Conservation (phyloP, 2,797 vertebrate genomes). For the Cetoscarus ocellatus region DNA sequence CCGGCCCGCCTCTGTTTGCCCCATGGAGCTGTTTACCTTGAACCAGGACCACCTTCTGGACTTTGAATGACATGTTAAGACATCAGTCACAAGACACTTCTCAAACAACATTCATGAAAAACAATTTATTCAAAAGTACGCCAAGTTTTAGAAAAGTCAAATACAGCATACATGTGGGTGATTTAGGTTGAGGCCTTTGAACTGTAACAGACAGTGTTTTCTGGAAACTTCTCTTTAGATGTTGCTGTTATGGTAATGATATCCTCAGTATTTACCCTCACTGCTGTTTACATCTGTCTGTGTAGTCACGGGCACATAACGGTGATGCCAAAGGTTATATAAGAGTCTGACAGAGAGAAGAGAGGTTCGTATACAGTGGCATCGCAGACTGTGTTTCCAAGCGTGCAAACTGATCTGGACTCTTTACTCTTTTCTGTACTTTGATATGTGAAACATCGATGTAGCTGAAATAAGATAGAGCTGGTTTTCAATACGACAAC, state of each 20-base stretch:
- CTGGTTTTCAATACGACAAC: too few species aligned
- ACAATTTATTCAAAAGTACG: not conserved
- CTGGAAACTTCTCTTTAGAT: not conserved
- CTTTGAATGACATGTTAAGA: conserved; percentile 59
- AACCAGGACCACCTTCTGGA: conserved; percentile 44
- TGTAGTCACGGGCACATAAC: not conserved
- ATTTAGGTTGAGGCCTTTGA: not conserved
- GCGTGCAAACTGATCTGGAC: not conserved
- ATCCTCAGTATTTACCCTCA: conserved; percentile 27
- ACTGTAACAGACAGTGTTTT: not conserved
- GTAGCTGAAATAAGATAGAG: too few species aligned
- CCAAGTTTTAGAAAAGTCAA: not conserved
- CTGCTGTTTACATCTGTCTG: not conserved
- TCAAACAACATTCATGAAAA: not conserved
- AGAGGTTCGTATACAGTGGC: not conserved
- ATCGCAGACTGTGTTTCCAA: not conserved
- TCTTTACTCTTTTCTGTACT: too few species aligned
- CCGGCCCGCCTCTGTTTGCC: conserved; percentile 70
- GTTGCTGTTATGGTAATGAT: not conserved
- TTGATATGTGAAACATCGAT: too few species aligned
- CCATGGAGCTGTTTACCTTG: conserved; percentile 40
- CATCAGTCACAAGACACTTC: conserved; percentile 1
- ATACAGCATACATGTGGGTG: not conserved
- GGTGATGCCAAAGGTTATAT: conserved; percentile 24
- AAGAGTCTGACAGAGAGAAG: not conserved